Base-by-base conservation (phyloP, 92 coral and sea anemone species). In the Zoanthus sansibaricus region DNA sequence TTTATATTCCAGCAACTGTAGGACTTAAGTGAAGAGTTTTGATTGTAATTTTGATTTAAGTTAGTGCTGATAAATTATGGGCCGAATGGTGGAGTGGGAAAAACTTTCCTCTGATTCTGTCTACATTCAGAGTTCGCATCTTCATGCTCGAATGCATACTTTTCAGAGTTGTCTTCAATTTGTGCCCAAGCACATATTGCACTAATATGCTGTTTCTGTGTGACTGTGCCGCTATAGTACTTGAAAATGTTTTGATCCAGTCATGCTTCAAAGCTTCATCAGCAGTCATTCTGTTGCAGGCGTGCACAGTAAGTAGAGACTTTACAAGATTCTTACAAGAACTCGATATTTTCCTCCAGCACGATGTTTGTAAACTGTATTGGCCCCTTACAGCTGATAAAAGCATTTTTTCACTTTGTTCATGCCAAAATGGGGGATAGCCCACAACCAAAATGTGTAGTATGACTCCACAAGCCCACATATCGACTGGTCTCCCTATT, bases 341-440 rank as follows among this genome's bases (percentile, higher is more conserved):
- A 18, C 86, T 83, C 0, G 99, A 94, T 1, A 93, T 92, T 5
- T 91, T 87, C 48, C 88, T 86, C 93, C 94, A 91, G 18, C 91
- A 91, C 16, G 91, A 89, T 9, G 96, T 76, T 15, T 92, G 87
- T 54, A 94, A 84, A 8, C 92, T 87, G 47, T 89, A 94, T 73
- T 90, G 93, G 7, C 98, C 96, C 76, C 95, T 93, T n/a, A 94
- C 90, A 48, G 94, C 93, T 2, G 98, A 89, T 5, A 96, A 91
- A 13, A 96, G 86, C 88, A 96, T 86, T 80, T 89, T 90, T 78
- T 94, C 94, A 76, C 92, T 92, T 58, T 87, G 87, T 62, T 92
- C 94, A 56, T 91, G 88, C 99, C 99, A 96, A 89, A 96, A 96
- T 66, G 99, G 99, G 55, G 99, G 99, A 55, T 95, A 90, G 9